Base-by-base conservation (phyloP, 2,797 vertebrate species). In the Rhinogobio ventralis region DNA sequence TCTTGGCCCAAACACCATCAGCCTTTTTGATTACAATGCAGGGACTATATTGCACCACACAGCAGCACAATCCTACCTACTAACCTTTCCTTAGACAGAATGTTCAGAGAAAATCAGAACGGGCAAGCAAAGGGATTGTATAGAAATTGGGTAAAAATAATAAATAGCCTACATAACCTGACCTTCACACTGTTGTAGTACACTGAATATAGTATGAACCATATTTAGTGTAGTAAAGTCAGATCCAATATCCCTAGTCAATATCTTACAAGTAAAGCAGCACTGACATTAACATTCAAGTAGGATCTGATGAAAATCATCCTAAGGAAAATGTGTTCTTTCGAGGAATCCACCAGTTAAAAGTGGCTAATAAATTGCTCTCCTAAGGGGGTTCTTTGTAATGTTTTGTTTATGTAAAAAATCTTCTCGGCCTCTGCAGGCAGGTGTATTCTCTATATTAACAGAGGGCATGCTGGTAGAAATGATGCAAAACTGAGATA, bases 1-100 rank as follows among this genome's bases (percentile, higher is more conserved):
- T 84, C 72, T 84, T 46, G 64, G 73, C 64, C 82, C 64, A 76
- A 84, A 77, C 82, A 76, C 82, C 62, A 84, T 84, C 83, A 60
- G 75, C 74, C 62, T 68, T 72, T 71, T 79, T 84, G 75, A 84
- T 84, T 84, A 84, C 51, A 71, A 67, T 72, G 75, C 83, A 36
- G 75, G 75, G 83, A 79, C 73, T 55, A 17, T 67, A 83, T 76
- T 67, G 72, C 46, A 19, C 62, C 69, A 82, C 73, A 75, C 62
- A 76, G 62, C 60, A 76, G 82, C 67, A 78, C 83, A 78, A 78
- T 49, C 75, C 39, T 78, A 77, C 82, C 66, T n/a, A 30, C 82
- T 78, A 84, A 84, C 74, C 82, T 84, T 84, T 69, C 74, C 51
- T 36, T 51, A 72, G 64, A 84, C 55, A 60, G 62, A 72, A 46